Evolutionary conservation across 1,140 invertebrate genomes (phyloP).

Genomic region (Colletes latitarsis): DNA sequence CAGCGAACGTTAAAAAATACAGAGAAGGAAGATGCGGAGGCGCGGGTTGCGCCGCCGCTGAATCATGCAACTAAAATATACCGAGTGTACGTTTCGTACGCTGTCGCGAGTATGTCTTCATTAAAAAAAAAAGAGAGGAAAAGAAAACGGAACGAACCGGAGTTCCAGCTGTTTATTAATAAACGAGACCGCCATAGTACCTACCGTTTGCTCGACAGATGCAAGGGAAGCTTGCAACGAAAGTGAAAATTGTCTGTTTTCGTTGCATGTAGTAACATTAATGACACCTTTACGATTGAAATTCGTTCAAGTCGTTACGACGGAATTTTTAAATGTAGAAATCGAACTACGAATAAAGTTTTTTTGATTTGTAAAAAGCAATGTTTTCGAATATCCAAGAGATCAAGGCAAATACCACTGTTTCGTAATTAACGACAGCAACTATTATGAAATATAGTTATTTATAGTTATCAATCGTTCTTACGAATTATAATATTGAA

Average conservation of each 20-base stretch:
- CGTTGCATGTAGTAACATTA: too few relatives aligned
- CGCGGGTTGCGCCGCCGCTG: slow-evolving; percentile 51
- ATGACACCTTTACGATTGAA: too few relatives aligned
- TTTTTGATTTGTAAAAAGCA: too few relatives aligned
- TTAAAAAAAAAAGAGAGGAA: slow-evolving; percentile 23
- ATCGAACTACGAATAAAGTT: too few relatives aligned
- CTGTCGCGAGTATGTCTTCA: slow-evolving; percentile 8
- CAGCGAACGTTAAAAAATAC: slow-evolving; percentile 14
- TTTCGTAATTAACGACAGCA: too few relatives aligned
- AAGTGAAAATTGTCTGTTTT: background rate
- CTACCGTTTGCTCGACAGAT: background rate
- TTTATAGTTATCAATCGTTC: too few relatives aligned
- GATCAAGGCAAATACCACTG: too few relatives aligned
- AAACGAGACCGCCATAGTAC: slow-evolving; percentile 24
- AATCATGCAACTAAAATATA: slow-evolving; percentile 71
- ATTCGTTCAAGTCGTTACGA: too few relatives aligned
- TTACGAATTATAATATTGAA: too few relatives aligned
- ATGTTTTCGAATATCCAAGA: too few relatives aligned
- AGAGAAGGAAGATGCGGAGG: slow-evolving; percentile 7
- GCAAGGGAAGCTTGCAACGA: background rate
- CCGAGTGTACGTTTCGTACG: slow-evolving; percentile 52
- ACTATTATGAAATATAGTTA: too few relatives aligned
- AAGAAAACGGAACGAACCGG: background rate
- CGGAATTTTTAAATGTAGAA: too few relatives aligned
- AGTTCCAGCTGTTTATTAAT: slow-evolving; percentile 45